These are phyloP conservation scores for Astyanax mexicanus DNA, from an alignment of 2,797 vertebrate genomes.

Conservation along the genomic window DNA sequence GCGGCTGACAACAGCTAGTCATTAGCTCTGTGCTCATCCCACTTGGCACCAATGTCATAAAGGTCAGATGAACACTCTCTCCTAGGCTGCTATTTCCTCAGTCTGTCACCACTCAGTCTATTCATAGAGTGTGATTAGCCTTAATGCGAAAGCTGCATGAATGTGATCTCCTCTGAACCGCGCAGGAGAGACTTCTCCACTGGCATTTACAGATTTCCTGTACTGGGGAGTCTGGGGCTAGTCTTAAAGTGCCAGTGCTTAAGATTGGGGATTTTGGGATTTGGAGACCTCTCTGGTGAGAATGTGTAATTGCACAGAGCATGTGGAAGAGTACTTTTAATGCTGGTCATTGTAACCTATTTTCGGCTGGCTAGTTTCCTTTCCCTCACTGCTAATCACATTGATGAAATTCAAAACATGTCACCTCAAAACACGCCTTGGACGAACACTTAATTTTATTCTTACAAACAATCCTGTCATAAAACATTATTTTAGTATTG, in stretches of 20 bases:
- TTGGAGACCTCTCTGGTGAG: too few relatives aligned
- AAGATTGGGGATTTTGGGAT: too few relatives aligned
- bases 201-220: background rate
- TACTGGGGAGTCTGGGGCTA: background rate
- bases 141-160: constrained; percentile 24
- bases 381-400: too few relatives aligned
- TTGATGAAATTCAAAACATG: too few relatives aligned
- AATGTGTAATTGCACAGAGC: too few relatives aligned
- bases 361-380: too few relatives aligned
- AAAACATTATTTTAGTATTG: too few relatives aligned
- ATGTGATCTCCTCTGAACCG: background rate
- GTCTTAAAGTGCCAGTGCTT: constrained; percentile 8
- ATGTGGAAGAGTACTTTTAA: too few relatives aligned
- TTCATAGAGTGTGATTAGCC: constrained; percentile 30
- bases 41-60: constrained; percentile 19
- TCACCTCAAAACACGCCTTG: too few relatives aligned
- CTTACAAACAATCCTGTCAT: too few relatives aligned
- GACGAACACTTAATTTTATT: too few relatives aligned
- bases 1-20: constrained; percentile 13
- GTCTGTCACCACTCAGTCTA: constrained; percentile 31
- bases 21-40: constrained; percentile 24
- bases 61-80: constrained; percentile 26
- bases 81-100: background rate
- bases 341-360: too few relatives aligned
- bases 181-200: background rate